These are phyloP conservation scores for Yponomeuta plumbellus DNA, from an alignment of 2,888 invertebrate species.

Conservation along the genomic window DNA sequence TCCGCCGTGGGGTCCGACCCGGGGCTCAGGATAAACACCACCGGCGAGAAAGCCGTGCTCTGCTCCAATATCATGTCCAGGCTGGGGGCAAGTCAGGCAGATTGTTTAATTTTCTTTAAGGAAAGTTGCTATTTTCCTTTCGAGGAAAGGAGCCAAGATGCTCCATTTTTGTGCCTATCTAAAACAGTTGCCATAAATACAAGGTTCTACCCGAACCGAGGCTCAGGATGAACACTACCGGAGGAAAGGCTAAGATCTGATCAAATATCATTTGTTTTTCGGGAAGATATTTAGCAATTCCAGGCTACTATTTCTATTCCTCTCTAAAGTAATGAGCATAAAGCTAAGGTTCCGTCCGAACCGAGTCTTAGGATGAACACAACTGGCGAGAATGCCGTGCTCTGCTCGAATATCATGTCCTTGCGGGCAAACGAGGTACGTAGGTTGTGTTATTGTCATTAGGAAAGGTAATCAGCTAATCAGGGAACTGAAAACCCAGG, in stretches of 20 bases:
- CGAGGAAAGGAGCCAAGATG: too few relatives aligned
- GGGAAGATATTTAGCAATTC: too few relatives aligned
- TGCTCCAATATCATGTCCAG: slow-evolving; percentile 91
- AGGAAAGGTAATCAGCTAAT: too few relatives aligned
- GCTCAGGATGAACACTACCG: too few relatives aligned
- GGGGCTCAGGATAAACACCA: slow-evolving; percentile 94
- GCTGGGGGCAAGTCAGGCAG: slow-evolving; percentile 58
- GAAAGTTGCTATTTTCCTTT: too few relatives aligned
- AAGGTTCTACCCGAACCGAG: too few relatives aligned
- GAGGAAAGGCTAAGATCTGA: slow-evolving; percentile 79
- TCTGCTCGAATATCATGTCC: slow-evolving; percentile 90
- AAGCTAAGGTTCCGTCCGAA: slow-evolving; percentile 76
- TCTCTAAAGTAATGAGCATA: too few relatives aligned
- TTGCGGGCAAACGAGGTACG: slow-evolving; percentile 65
- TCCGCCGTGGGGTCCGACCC: slow-evolving; percentile 96
- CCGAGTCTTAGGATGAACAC: slow-evolving; percentile 96
- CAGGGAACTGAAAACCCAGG: too few relatives aligned
- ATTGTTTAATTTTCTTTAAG: not conserved
- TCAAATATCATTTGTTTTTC: slow-evolving; percentile 89
- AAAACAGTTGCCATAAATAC: too few relatives aligned
- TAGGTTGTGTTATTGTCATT: too few relatives aligned
- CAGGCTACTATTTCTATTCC: too few relatives aligned
- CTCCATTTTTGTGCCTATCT: too few relatives aligned
- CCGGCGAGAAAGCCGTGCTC: slow-evolving; percentile 88
- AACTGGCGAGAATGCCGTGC: slow-evolving; percentile 88